A percentile compares a stretch with the other conserved stretches of the same genome.
Evolutionary conservation across 2,797 vertebrate species (phyloP).

Genomic region (Protonibea diacanthus): DNA sequence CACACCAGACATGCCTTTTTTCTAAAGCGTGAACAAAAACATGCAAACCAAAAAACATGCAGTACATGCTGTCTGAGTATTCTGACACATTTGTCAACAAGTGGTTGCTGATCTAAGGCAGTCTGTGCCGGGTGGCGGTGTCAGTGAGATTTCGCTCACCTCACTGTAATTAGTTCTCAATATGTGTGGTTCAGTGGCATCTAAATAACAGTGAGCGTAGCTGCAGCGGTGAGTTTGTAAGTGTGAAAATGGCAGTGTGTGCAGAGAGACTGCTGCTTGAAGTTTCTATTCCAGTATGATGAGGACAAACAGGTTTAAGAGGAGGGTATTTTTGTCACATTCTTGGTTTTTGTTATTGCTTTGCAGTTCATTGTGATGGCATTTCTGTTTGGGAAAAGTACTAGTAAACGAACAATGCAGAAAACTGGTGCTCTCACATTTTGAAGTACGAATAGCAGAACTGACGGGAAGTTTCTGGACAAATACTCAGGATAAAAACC

Average conservation of each 20-base stretch:
- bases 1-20: constrained; percentile 18
- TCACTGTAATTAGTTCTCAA: constrained; percentile 69
- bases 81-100: constrained; percentile 38
- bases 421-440: background rate
- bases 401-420: too few species aligned
- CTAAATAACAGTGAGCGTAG: constrained; percentile 62
- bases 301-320: constrained; percentile 12
- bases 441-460: background rate
- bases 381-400: background rate
- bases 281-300: constrained; percentile 49
- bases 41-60: constrained; percentile 26
- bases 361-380: background rate
- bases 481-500: background rate
- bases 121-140: constrained; percentile 17
- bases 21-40: constrained; percentile 23
- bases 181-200: constrained; percentile 55
- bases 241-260: constrained; percentile 62
- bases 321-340: background rate
- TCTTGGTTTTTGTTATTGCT: background rate
- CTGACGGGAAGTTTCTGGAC: background rate
- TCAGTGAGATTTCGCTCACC: constrained; percentile 48
- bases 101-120: constrained; percentile 18
- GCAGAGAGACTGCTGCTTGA: constrained; percentile 10
- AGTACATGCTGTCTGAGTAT: constrained; percentile 9
- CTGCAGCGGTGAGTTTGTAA: constrained; percentile 33